A percentile compares a stretch with the other conserved stretches of the same genome.
Conservation (phyloP, 1,140 invertebrate genomes). For the Rhyacophila brunnea region DNA sequence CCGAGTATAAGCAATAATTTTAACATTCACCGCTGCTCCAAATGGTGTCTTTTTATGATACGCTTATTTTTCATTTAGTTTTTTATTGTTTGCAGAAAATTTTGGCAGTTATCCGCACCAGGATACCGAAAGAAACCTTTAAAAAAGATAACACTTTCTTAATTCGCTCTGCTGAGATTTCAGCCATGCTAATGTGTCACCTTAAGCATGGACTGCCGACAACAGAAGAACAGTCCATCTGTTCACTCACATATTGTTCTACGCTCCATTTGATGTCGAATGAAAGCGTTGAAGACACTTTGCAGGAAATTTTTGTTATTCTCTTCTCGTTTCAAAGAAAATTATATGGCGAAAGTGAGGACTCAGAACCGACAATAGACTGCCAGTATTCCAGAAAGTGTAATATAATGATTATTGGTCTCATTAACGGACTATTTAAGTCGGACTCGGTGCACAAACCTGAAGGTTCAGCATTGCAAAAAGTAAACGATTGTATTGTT, state of each 20-base stretch:
- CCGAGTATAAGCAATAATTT: too few species aligned
- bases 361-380: not conserved
- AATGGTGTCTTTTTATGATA: too few species aligned
- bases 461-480: slow-evolving; percentile 13
- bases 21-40: too few species aligned
- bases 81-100: too few species aligned
- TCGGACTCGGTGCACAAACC: slow-evolving; percentile 41
- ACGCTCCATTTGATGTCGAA: slow-evolving; percentile 10
- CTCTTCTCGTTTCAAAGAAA: slow-evolving; percentile 19
- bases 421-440: slow-evolving; percentile 51
- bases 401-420: slow-evolving; percentile 23
- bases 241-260: slow-evolving; percentile 10
- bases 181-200: slow-evolving; percentile 10
- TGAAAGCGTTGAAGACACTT: slow-evolving; percentile 15
- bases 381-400: not conserved
- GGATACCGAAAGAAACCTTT: too few species aligned
- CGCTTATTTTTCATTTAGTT: too few species aligned
- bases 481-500: slow-evolving; percentile 33
- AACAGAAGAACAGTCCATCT: slow-evolving; percentile 16
- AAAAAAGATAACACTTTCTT: too few species aligned
- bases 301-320: slow-evolving; percentile 35
- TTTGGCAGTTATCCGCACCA: too few species aligned
- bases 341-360: not conserved
- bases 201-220: not conserved
- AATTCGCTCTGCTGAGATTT: not conserved